Evolutionary conservation across 2,797 vertebrate species (phyloP).

Genomic region (Tangara arthus): DNA sequence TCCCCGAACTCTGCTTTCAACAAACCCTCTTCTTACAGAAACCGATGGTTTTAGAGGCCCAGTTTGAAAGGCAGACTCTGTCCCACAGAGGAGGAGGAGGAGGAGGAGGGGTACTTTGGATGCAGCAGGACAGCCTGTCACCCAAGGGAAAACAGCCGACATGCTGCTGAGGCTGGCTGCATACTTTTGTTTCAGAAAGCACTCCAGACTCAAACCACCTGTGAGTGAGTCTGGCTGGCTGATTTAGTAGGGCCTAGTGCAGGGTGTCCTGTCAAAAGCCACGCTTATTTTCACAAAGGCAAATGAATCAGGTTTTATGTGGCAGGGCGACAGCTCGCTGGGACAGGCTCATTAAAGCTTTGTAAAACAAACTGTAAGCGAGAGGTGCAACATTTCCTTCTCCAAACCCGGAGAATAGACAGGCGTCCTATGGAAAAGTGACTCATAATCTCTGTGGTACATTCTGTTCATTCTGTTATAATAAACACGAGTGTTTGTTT

Average conservation of each 20-base stretch:
- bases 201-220: conserved; percentile 56
- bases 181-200: conserved; percentile 25
- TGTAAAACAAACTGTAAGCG: not conserved
- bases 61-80: not conserved
- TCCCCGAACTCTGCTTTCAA: not conserved
- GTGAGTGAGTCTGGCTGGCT: not conserved
- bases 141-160: conserved; percentile 21
- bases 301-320: conserved; percentile 39
- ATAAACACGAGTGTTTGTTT: conserved; percentile 61
- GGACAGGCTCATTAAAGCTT: conserved; percentile 1
- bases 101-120: not conserved
- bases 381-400: conserved; percentile 36
- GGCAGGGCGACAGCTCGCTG: not conserved
- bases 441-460: conserved; percentile 59
- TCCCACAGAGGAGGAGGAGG: not conserved
- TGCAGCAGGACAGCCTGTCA: conserved; percentile 1
- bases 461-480: conserved; percentile 65
- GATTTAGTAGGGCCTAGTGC: conserved; percentile 27
- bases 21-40: not conserved
- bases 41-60: not conserved
- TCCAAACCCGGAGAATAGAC: not conserved
- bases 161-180: not conserved
- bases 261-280: conserved; percentile 16
- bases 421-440: conserved; percentile 65
- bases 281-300: not conserved